Evolutionary conservation across 2,797 vertebrate species (phyloP), one percentile per base, ranked within the genome.

Genomic region (Parambassis ranga): DNA sequence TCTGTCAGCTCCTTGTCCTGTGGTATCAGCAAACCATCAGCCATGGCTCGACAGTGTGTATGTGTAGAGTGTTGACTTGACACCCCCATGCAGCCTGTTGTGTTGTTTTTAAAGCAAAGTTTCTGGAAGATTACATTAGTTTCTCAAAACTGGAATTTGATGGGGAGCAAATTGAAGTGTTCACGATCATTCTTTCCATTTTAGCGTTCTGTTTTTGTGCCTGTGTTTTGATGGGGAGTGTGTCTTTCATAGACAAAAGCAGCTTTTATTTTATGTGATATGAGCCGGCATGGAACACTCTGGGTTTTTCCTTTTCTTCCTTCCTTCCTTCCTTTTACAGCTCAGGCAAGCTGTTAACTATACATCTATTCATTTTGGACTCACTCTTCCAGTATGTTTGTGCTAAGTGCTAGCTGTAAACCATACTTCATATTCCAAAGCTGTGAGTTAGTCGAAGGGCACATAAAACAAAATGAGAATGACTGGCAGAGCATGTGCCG

Each of bases 1-100:
- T 78, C 81, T 73, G 76, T 85, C 78, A 81, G 46, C 81, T 83
- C 42, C 59, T 81, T 55, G 65, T 79, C 56, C 55, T 70, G 27
- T 18, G 48, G 49, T 86, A 83, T 88, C 81, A 15, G 66, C 43
- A n/a, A n/a, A n/a, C 69, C 16, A 69, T 82, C 76, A 57, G 44
- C 35, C 5, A 9, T 16, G 42, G n/a, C 41, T 16, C 1, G 10
- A 53, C 50, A 50, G 24, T 44, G 26, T 61, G 27, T 60, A 36
- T 26, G 24, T 51, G 35, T 50, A 11, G 50, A 56, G 44, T 51
- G n/a, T 39, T 7, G 55, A 55, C 20, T 4, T n/a, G 23, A 38
- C 28, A 22, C 71, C 56, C 38, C n/a, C 11, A 41, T 39, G 20
- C 7, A n/a, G 18, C 19, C 5, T 31, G 42, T 24, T 46, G 6